Base-by-base conservation (phyloP, 2,888 invertebrate genomes). In the Bugulina stolonifera region DNA sequence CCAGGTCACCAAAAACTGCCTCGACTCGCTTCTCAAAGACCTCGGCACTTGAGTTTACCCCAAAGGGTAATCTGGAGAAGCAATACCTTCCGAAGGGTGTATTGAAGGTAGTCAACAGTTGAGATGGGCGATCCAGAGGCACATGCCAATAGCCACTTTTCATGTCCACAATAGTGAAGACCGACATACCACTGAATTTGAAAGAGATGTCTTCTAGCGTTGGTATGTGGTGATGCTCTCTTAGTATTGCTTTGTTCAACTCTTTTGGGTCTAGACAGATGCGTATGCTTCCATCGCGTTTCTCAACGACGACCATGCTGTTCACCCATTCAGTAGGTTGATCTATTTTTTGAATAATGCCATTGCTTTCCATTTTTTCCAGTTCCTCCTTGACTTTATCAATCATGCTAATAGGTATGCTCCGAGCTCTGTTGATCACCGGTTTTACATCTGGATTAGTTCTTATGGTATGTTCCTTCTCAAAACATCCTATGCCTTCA, bases 11-110 rank as follows among this genome's bases (percentile, higher is more conserved):
- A 35, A 69, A 69, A 23, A 69, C 5, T 23, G 10, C 14, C 64
- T 58, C 69, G 5, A 27, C 22, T 22, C 69, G 23, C 69, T 69
- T 69, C 23, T 69, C 35, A n/a, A 69, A 69, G 5, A 69, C 69
- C 23, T 69, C 69, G 3, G 69, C 35, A 27, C 22, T 5, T 35
- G 69, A 69, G 22, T 32, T 3, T n/a, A 69, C 10, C 3, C 69
- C 29, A 35, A 69, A 5, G 5, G 69, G 69, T 23, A 69, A n/a
- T n/a, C 69, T 69, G 18, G 10, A 32, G 25, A 57, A 52, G 5
- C 57, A 5, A n/a, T 69, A 69, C 27, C 35, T 23, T 35, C 69
- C 32, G 29, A 69, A 69, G 14, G 32, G 32, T 18, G 23, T 69
- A n/a, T 32, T 35, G 22, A 69, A 35, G 5, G 69, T 35, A 14